Base-by-base conservation (phyloP, 2,113 vertebrate genomes). In the Pedionomus torquatus region DNA sequence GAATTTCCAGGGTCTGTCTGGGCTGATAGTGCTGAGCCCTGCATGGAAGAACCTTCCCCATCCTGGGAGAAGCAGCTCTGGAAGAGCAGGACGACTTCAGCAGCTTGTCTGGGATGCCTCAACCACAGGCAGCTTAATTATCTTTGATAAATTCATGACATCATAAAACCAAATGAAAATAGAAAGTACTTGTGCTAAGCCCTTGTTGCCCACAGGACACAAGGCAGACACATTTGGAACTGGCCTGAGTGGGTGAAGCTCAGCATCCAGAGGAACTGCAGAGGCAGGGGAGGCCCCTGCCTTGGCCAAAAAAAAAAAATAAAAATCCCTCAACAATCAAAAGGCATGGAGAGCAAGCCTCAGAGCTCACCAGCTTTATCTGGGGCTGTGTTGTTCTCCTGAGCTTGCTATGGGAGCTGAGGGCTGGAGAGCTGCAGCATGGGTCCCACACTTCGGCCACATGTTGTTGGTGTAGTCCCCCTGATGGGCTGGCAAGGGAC, bases 361-460 rank as follows among this genome's bases (percentile, higher is more conserved):
- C 28, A 49, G 10, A 28, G 28, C 20, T 72, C 46, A 20, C 39
- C 17, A 10, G 21, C 0, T 0, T 57, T 54, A 13, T 4, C 65
- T n/a, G 23, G 43, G 21, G 15, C 5, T 5, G 30, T 5, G 2
- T 16, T 52, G 25, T 17, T 17, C 41, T n/a, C 39, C 31, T 0
- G 6, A 92, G 30, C 21, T 44, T 51, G 26, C 49, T 1, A 1
- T 0, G 0, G 58, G 37, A 57, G 37, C 64, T 0, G 0, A 25
- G 61, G 24, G 60, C 71, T 39, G 72, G 26, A 46, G 26, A 68
- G 13, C 83, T 55, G 37, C 0, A 0, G 21, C 2, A 0, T 0
- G 0, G 2, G 17, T 80, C 19, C 66, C 11, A 2, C 1, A 1
- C 0, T 0, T 39, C 39, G 70, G 39, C 51, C 18, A 3, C 0